Base-by-base conservation (phyloP, 2,888 invertebrate genomes). In the Ariolimax columbianus region DNA sequence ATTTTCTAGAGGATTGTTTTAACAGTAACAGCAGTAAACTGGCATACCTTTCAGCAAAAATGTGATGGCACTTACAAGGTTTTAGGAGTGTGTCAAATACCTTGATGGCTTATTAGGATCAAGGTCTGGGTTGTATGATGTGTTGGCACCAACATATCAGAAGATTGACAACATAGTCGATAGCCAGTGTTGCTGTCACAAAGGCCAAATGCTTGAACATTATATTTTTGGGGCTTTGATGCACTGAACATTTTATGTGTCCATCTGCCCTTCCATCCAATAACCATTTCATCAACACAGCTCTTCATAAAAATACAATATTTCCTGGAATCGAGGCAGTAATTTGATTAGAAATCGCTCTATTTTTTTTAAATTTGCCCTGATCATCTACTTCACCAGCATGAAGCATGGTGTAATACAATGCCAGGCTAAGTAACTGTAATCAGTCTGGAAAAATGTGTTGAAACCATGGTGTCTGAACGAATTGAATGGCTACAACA, bases 341-440 rank as follows among this genome's bases (percentile, higher is more conserved):
- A 78, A 33, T 47, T 6, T 47, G 6, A 47, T 6, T 6, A 47
- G 47, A 33, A 9, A n/a, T n/a, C n/a, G n/a, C n/a, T n/a, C n/a
- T n/a, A n/a, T n/a, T n/a, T n/a, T n/a, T n/a, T n/a, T n/a, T n/a
- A n/a, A n/a, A n/a, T 38, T 63, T 78, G 26, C n/a, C 23, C 78
- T 63, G 55, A 4, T 36, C 78, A 33, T 38, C 78, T 11, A 36
- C 30, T 63, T 63, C 63, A 63, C 63, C 23, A 19, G 26, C 14
- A 17, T 78, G 78, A n/a, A 78, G 40, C 78, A 78, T 78, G 14
- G 63, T 63, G 38, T 59, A n/a, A 38, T 78, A 63, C 55, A 78
- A 36, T 3, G 63, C 36, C 14, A 38, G 26, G 59, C n/a, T n/a
- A n/a, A n/a, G n/a, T n/a, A n/a, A n/a, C n/a, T n/a, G n/a, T n/a